phyloP scores from a whole-genome alignment of 2,797 vertebrate species.

The Esox lucius region DNA sequence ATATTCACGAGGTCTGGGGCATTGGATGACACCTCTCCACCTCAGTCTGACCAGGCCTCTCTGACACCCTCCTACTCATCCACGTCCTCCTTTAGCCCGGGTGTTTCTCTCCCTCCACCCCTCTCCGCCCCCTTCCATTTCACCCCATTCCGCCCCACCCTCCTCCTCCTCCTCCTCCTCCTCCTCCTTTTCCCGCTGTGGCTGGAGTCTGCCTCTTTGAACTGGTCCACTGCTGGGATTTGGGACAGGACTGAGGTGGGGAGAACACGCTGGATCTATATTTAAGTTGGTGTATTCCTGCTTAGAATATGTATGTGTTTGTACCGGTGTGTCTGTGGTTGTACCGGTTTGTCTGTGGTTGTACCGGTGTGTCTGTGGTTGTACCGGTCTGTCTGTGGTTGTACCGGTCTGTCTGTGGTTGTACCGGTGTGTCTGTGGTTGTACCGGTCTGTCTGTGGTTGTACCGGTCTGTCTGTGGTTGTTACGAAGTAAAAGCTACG shows the following conservation, averaged over 20 bases:
- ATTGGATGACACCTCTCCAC: constrained; percentile 65
- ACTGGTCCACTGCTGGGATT: constrained; percentile 1
- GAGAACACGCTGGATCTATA: neutral
- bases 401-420: too few relatives aligned
- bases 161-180: neutral
- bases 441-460: too few relatives aligned
- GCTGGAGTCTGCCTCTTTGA: constrained; percentile 26
- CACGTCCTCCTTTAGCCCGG: neutral
- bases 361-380: too few relatives aligned
- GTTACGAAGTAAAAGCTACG: too few relatives aligned
- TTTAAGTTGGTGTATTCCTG: neutral
- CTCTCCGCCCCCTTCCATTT: constrained; percentile 15
- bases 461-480: neutral
- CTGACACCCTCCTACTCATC: neutral
- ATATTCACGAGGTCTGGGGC: constrained; percentile 74
- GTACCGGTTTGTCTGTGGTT: too few relatives aligned
- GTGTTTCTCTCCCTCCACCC: neutral
- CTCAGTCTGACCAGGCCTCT: constrained; percentile 21
- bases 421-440: too few relatives aligned
- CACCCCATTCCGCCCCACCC: constrained; percentile 6
- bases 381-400: too few relatives aligned
- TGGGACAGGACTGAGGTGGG: neutral
- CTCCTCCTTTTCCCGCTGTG: constrained; percentile 16
- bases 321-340: too few relatives aligned
- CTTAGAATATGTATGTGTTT: neutral